A percentile compares a stretch with the other conserved stretches of the same genome.
Conservation (phyloP, 1,140 invertebrate genomes). For the Papilio glaucus region DNA sequence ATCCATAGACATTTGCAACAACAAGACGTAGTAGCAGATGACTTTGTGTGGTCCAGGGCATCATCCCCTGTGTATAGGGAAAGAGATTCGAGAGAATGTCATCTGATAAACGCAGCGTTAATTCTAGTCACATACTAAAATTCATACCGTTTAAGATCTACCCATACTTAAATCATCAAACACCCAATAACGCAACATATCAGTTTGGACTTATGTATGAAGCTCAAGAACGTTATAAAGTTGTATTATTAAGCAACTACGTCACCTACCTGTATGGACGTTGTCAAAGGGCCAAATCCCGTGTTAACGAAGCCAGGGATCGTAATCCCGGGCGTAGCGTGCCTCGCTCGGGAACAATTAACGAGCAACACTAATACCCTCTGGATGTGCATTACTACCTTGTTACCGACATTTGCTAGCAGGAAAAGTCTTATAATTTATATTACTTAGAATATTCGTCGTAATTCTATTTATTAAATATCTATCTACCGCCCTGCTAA, state of each 20-base stretch:
- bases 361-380: constrained; percentile 48
- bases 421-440: background rate
- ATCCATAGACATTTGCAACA: too few relatives aligned
- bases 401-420: background rate
- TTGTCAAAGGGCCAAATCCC: constrained; percentile 58
- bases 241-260: constrained; percentile 6
- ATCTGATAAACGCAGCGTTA: too few relatives aligned
- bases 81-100: too few relatives aligned
- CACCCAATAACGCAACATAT: background rate
- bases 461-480: constrained; percentile 4
- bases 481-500: too few relatives aligned
- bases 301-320: constrained; percentile 63
- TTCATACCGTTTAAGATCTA: too few relatives aligned
- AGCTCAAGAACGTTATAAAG: constrained; percentile 21
- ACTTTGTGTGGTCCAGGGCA: too few relatives aligned
- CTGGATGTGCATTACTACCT: constrained; percentile 26
- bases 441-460: constrained; percentile 1
- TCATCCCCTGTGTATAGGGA: too few relatives aligned
- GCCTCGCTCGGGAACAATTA: constrained; percentile 57
- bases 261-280: constrained; percentile 2
- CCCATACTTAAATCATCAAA: background rate
- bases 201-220: background rate
- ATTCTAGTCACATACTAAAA: too few relatives aligned
- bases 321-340: constrained; percentile 53
- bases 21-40: too few relatives aligned